phyloP scores from a whole-genome alignment of 2,113 vertebrate species.

The Tragelaphus buxtoni region DNA sequence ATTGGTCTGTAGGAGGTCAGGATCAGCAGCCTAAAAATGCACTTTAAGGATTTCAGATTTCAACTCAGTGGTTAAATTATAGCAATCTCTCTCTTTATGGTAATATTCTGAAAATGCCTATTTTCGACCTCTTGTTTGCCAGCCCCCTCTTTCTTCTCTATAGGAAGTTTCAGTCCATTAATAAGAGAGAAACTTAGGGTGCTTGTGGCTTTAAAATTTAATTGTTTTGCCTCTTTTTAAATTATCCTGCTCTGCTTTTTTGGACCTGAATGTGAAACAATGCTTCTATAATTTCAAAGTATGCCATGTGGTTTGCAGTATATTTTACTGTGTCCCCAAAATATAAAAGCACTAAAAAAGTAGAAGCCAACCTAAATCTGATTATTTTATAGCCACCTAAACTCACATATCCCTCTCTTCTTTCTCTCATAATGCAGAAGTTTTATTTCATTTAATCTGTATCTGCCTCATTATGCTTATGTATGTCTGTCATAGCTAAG shows the following conservation, averaged over 20 bases:
- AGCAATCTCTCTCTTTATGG: constrained; percentile 81
- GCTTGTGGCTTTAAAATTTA: constrained; percentile 40
- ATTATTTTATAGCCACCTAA: not conserved
- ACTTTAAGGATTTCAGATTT: constrained; percentile 81
- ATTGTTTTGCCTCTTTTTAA: constrained; percentile 14
- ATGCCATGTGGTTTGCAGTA: not conserved
- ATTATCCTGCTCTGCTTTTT: not conserved
- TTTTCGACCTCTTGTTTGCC: constrained; percentile 80
- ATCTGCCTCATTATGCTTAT: not conserved
- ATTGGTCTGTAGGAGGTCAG: constrained; percentile 78
- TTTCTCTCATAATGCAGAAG: not conserved
- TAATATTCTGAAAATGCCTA: constrained; percentile 68
- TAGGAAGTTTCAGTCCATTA: constrained; percentile 71
- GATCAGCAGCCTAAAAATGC: constrained; percentile 75
- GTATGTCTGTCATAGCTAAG: not conserved
- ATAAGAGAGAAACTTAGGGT: constrained; percentile 72
- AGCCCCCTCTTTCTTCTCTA: not conserved
- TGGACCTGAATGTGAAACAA: constrained; percentile 6
- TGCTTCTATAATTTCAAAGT: constrained; percentile 22
- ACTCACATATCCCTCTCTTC: not conserved
- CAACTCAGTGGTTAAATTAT: constrained; percentile 78
- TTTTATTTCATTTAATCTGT: not conserved
- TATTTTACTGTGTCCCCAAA: not conserved
- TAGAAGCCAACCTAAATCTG: not conserved
- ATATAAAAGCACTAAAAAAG: constrained; percentile 10